Conservation (phyloP, 2,113 vertebrate species). For the Dolichotis patagonum region DNA sequence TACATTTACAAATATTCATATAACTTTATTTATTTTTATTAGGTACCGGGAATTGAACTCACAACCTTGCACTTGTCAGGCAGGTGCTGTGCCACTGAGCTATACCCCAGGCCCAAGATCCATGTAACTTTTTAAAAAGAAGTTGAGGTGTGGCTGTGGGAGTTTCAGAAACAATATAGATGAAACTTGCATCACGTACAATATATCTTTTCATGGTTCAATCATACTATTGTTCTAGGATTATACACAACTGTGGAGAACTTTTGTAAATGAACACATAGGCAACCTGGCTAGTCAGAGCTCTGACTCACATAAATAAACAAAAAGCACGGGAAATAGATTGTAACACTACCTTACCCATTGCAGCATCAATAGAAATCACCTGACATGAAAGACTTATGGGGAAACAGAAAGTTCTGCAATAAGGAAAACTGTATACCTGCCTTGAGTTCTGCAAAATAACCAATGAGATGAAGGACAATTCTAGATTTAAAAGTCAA, state of each 20-base stretch:
- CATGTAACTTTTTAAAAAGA: not conserved
- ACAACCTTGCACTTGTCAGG: too few relatives aligned
- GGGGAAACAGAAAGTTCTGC: not conserved
- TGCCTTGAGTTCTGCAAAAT: conserved; percentile 5
- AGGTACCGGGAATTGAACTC: too few relatives aligned
- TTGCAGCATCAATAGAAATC: not conserved
- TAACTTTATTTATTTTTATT: not conserved
- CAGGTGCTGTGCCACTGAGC: too few relatives aligned
- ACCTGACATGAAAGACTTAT: not conserved
- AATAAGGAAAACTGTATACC: not conserved
- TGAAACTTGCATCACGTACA: not conserved
- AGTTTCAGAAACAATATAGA: not conserved
- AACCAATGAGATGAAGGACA: not conserved
- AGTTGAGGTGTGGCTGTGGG: not conserved
- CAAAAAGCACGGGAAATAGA: not conserved
- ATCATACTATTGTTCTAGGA: not conserved
- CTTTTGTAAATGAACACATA: not conserved
- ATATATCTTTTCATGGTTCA: not conserved
- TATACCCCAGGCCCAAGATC: too few relatives aligned
- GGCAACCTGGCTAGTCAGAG: not conserved
- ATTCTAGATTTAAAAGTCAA: not conserved
- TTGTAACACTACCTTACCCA: not conserved
- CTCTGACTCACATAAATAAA: not conserved
- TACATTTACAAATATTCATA: not conserved
- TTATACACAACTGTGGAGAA: not conserved